These are phyloP conservation scores for Brachyrhaphis roseni DNA, from an alignment of 2,797 vertebrate species.

Conservation along the genomic window DNA sequence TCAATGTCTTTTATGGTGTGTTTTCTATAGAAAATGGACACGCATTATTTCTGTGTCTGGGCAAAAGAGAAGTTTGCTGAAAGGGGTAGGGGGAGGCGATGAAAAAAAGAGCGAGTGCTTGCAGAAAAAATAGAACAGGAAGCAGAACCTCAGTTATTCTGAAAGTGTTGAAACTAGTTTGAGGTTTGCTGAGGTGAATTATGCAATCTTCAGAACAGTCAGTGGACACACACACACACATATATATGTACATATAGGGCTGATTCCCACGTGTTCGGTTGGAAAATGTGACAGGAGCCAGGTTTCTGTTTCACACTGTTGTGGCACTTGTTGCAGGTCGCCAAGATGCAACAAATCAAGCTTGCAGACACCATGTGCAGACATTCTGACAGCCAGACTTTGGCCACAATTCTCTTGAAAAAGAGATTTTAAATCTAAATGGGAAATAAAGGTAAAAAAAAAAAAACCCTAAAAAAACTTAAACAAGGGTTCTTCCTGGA, in stretches of 20 bases:
- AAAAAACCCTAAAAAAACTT: no score
- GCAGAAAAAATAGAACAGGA: conserved; percentile 47
- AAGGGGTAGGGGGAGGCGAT: not conserved
- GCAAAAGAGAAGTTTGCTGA: not conserved
- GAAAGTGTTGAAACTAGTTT: conserved; percentile 50
- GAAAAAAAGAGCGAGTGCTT: not conserved
- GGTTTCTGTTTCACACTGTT: conserved; percentile 47
- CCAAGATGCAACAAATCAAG: not conserved
- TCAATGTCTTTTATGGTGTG: conserved; percentile 21
- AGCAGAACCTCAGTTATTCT: conserved; percentile 18
- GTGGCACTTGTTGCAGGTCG: not conserved
- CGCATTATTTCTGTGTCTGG: not conserved
- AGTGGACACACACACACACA: conserved; percentile 37
- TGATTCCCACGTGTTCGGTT: conserved; percentile 26
- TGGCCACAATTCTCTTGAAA: no score
- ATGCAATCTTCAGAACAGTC: conserved; percentile 49
- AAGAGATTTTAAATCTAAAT: no score
- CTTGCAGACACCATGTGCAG: not conserved
- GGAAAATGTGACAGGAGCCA: conserved; percentile 63
- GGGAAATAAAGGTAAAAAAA: no score
- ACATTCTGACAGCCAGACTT: not conserved
- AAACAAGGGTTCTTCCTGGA: not conserved
- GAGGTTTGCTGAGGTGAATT: conserved; percentile 41
- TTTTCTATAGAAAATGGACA: not conserved
- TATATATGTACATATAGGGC: not conserved